Evolutionary conservation across 2,113 vertebrate species (phyloP).

Genomic region (Lasiurus cinereus): DNA sequence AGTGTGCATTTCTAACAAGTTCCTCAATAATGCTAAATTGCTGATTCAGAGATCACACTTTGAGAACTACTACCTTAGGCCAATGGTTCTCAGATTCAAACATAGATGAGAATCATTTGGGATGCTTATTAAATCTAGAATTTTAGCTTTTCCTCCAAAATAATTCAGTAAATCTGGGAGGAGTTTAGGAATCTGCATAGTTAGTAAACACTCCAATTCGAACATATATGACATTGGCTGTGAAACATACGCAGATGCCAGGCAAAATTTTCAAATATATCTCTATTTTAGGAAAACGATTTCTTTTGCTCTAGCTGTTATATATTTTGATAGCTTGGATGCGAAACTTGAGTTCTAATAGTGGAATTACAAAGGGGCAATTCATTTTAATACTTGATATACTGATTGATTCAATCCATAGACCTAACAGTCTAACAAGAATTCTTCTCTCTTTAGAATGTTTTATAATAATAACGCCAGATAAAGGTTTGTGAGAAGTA

Average conservation of each 20-base stretch:
- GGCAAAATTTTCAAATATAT: slow-evolving; percentile 41
- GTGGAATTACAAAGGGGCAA: background rate
- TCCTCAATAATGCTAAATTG: slow-evolving; percentile 1
- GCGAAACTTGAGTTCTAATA: slow-evolving; percentile 20
- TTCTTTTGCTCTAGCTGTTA: slow-evolving; percentile 19
- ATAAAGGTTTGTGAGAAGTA: slow-evolving; percentile 35
- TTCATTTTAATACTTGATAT: slow-evolving; percentile 31
- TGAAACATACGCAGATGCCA: background rate
- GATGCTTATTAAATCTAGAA: background rate
- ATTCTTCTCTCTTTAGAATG: background rate
- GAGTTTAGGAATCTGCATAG: background rate
- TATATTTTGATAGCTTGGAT: slow-evolving; percentile 46
- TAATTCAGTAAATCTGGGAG: background rate
- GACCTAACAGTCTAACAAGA: slow-evolving; percentile 31
- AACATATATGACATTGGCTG: background rate
- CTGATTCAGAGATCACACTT: background rate
- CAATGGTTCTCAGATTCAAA: slow-evolving; percentile 50
- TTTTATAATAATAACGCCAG: background rate
- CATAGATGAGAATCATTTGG: background rate
- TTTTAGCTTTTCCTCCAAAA: background rate
- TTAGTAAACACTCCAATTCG: background rate
- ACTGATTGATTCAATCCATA: background rate
- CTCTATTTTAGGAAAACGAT: slow-evolving; percentile 21
- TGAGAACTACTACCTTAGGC: background rate
- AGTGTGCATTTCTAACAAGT: slow-evolving; percentile 46